Conservation (phyloP, 2,113 vertebrate genomes). For the Orcinus orca region DNA sequence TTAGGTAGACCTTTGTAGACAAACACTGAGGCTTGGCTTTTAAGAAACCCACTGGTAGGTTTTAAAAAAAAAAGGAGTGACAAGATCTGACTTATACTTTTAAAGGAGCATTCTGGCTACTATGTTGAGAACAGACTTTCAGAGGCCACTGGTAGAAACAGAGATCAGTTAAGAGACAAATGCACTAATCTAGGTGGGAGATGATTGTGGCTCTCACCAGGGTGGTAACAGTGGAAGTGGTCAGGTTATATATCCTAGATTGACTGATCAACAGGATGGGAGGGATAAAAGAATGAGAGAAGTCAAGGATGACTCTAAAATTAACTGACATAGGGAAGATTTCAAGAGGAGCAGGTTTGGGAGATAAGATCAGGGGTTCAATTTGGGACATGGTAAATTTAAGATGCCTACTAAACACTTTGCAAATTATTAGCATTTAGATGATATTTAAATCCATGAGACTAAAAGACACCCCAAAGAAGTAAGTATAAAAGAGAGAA, state of each 20-base stretch:
- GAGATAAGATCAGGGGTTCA: background rate
- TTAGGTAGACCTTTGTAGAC: background rate
- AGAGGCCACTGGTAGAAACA: background rate
- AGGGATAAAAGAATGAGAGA: background rate
- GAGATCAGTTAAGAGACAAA: background rate
- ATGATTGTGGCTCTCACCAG: background rate
- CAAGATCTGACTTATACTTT: background rate
- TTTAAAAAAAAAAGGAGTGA: background rate
- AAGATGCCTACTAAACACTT: constrained; percentile 14
- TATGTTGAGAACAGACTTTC: background rate
- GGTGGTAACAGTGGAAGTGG: background rate
- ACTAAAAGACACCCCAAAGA: background rate
- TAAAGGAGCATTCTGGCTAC: background rate
- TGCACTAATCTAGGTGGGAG: background rate
- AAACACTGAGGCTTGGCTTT: background rate
- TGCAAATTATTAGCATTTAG: background rate
- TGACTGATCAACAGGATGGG: background rate
- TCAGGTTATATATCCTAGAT: background rate
- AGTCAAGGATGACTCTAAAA: background rate
- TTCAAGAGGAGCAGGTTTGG: background rate
- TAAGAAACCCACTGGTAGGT: background rate
- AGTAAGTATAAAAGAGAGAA: background rate
- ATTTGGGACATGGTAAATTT: background rate
- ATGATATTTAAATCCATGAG: background rate
- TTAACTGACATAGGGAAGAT: background rate